phyloP scores from a whole-genome alignment of 2,797 vertebrate genomes.

The Gymnocypris eckloni region DNA sequence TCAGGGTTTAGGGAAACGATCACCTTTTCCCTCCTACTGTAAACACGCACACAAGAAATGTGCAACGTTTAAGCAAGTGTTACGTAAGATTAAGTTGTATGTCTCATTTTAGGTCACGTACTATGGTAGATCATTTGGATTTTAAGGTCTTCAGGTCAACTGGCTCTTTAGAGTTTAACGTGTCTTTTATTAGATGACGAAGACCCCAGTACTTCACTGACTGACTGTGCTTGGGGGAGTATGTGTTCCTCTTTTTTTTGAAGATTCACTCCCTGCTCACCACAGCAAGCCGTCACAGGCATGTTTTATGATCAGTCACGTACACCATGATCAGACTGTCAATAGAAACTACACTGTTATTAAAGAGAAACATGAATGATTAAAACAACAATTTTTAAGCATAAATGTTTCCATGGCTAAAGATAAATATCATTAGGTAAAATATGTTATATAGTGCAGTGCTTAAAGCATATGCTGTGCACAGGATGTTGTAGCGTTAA shows the following conservation, averaged over 20 bases:
- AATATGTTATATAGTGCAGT: neutral
- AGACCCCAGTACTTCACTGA: neutral
- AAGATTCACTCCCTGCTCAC: neutral
- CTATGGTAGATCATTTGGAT: neutral
- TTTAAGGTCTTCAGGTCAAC: too few relatives aligned
- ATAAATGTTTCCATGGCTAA: neutral
- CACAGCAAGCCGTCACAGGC: neutral
- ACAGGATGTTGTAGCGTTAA: slow-evolving; percentile 25
- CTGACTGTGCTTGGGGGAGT: neutral
- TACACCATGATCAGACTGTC: neutral
- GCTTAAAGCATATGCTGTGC: neutral
- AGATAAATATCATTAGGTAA: neutral
- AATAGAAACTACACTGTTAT: neutral
- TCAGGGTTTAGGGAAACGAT: slow-evolving; percentile 5
- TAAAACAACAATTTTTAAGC: neutral
- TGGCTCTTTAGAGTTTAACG: neutral
- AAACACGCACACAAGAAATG: neutral
- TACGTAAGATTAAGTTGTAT: neutral
- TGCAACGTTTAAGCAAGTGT: neutral
- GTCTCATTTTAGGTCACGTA: neutral
- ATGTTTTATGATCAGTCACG: neutral
- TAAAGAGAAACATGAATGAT: neutral
- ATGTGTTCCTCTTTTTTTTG: neutral
- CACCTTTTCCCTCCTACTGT: slow-evolving; percentile 23
- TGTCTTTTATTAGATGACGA: neutral